Conservation (phyloP, 2,888 invertebrate species). For the Drosophila quinaria region DNA sequence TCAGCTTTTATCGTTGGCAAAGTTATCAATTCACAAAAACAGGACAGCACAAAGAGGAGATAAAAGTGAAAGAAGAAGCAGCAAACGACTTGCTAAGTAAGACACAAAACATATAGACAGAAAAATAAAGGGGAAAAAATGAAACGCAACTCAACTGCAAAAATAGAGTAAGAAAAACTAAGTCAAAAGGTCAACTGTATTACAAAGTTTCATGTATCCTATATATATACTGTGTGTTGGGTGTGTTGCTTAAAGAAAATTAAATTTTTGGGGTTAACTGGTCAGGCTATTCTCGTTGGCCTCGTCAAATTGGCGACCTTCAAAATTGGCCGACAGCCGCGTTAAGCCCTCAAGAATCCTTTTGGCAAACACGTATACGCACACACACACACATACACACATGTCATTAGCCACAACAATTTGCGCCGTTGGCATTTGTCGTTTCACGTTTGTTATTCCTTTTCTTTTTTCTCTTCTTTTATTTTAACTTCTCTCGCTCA, state of each 20-base stretch:
- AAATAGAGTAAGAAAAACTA: constrained; percentile 54
- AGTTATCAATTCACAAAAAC: constrained; percentile 11
- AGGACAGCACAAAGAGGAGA: constrained; percentile 20
- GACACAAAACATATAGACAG: constrained; percentile 30
- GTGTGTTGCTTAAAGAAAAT: constrained; percentile 60
- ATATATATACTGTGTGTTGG: constrained; percentile 15
- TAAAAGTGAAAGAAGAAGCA: background rate
- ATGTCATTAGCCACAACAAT: constrained; percentile 73
- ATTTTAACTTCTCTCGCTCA: constrained; percentile 36
- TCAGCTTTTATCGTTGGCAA: constrained; percentile 18
- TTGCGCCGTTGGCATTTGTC: constrained; percentile 56
- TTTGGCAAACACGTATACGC: constrained; percentile 49
- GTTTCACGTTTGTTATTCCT: background rate
- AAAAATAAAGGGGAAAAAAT: background rate
- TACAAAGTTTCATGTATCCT: constrained; percentile 46
- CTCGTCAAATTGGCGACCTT: constrained; percentile 64
- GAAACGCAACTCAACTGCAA: constrained; percentile 16
- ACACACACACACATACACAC: constrained; percentile 40
- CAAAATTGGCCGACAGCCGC: constrained; percentile 66
- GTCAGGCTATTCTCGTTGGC: constrained; percentile 50
- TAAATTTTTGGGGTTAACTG: constrained; percentile 70
- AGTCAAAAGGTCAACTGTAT: constrained; percentile 78
- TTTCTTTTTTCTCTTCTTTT: constrained; percentile 7
- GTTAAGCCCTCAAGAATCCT: constrained; percentile 71
- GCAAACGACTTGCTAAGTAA: constrained; percentile 28